Evolutionary conservation across 1,140 invertebrate species (phyloP), one percentile per base, ranked within the genome.

Genomic region (Kradibia gibbosae): DNA sequence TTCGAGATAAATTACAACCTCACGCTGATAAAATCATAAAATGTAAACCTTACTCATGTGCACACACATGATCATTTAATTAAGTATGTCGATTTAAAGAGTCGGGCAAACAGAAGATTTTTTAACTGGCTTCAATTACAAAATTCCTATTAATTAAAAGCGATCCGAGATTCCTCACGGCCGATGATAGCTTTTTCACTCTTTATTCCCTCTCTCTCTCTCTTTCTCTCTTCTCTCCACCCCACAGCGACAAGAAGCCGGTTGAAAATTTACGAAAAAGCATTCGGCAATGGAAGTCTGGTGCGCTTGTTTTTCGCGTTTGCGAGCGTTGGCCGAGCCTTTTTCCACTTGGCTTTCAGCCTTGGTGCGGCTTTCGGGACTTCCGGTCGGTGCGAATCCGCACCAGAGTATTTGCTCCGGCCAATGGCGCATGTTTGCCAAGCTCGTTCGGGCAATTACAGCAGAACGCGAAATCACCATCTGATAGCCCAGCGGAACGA

Each of bases 391-490:
- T n/a, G n/a, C n/a, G n/a, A n/a, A n/a, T n/a, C n/a, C n/a, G n/a
- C n/a, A n/a, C n/a, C n/a, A n/a, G n/a, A n/a, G 78, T 87, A 85
- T 85, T 85, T 87, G 81, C 83, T 76, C 48, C 71, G 75, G 71
- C 79, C 82, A 85, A 22, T 83, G 86, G 5, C 53, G 5, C 53
- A 80, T 84, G 39, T 87, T 87, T 87, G 76, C 83, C 81, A 62
- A 83, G 82, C 82, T 82, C 78, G 78, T 83, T 60, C 79, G 60
- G 82, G 80, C 84, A 87, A 88, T 87, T 88, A 87, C 84, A 78
- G 76, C 28, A 34, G 53, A n/a, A n/a, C n/a, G 60, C 48, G 45
- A 48, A 17, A 7, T 48, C 45, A 48, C 17, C 45, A 17, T 48
- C 17, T 7, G 67, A 25, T 71, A 83, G 60, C 20, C n/a, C n/a